Percentiles rank a stretch among this genome's conserved stretches.
Conservation (phyloP, 2,888 invertebrate species). For the Meandrusa payeni region DNA sequence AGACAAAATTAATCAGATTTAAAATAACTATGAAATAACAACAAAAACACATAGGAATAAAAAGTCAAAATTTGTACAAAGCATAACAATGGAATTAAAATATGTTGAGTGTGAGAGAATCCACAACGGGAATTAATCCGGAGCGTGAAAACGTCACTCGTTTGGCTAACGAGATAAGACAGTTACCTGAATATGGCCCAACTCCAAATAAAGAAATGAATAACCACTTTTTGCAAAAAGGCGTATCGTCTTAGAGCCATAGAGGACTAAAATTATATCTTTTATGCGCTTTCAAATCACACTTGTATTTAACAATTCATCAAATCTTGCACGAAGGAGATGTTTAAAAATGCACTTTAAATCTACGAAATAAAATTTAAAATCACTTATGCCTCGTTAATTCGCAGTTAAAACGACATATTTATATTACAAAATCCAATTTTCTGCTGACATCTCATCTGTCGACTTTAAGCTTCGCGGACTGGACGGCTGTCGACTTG, state of each 20-base stretch:
- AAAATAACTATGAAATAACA: constrained; percentile 1
- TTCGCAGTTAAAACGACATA: constrained; percentile 72
- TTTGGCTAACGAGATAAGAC: constrained; percentile 57
- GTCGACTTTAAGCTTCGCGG: constrained; percentile 76
- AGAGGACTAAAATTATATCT: constrained; percentile 66
- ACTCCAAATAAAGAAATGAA: constrained; percentile 45
- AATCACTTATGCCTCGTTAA: constrained; percentile 39
- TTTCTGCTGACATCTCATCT: constrained; percentile 80
- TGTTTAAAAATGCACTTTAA: constrained; percentile 38
- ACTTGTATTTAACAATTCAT: constrained; percentile 73
- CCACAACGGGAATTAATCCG: constrained; percentile 18
- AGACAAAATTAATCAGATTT: background rate
- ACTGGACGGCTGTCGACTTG: constrained; percentile 66
- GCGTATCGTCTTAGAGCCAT: constrained; percentile 45
- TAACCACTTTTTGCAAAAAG: constrained; percentile 52
- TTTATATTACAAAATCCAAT: constrained; percentile 81
- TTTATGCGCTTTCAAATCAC: constrained; percentile 63
- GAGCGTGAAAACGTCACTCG: constrained; percentile 58
- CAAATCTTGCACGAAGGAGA: constrained; percentile 33
- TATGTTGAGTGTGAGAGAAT: background rate
- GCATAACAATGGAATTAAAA: constrained; percentile 12
- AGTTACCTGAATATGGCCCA: constrained; percentile 44
- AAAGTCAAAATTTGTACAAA: constrained; percentile 17
- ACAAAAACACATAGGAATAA: background rate
- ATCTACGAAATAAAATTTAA: constrained; percentile 28